Evolutionary conservation across 2,113 vertebrate species (phyloP), one percentile per base, ranked within the genome.

Genomic region (Elanoides forficatus): DNA sequence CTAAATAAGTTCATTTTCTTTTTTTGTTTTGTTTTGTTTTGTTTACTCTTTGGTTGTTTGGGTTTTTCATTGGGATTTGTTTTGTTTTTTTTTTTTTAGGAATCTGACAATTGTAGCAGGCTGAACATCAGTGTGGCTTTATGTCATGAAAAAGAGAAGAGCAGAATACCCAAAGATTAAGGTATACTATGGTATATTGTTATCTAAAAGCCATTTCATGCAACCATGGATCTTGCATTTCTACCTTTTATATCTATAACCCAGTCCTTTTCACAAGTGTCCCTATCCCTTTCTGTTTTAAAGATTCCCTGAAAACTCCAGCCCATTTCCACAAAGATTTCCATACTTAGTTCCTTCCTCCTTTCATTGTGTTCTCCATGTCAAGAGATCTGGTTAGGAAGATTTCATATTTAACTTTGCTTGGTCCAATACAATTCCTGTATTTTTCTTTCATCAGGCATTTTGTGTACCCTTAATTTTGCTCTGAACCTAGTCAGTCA

Each of bases 61-160:
- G 11, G 15, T 1, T 55, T 62, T 55, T 26, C 2, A 0, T 21
- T 42, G 5, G 8, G 6, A 3, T 34, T 32, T 30, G 27, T 16
- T 30, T 17, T 17, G 3, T 5, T 53, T 30, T 34, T 30, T 63
- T 30, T 34, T 25, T 59, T 66, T 59, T n/a, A 42, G 20, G 29
- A 60, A 10, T 47, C 56, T 53, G 11, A 62, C 10, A 16, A 32
- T 68, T 62, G 26, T 48, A 48, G 22, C 8, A 55, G 18, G 15
- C 12, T 62, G 18, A 86, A 48, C 7, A 32, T 21, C 18, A n/a
- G 2, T 42, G 25, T 47, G 7, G 6, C 10, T 42, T 60, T 55
- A 21, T 66, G 47, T 32, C 25, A 32, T 62, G 45, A 48, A 42
- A 66, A 38, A 58, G 9, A 26, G 23, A 47, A 25, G 53, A 74